Base-by-base conservation (phyloP, 2,113 vertebrate species). In the Balaeniceps rex region DNA sequence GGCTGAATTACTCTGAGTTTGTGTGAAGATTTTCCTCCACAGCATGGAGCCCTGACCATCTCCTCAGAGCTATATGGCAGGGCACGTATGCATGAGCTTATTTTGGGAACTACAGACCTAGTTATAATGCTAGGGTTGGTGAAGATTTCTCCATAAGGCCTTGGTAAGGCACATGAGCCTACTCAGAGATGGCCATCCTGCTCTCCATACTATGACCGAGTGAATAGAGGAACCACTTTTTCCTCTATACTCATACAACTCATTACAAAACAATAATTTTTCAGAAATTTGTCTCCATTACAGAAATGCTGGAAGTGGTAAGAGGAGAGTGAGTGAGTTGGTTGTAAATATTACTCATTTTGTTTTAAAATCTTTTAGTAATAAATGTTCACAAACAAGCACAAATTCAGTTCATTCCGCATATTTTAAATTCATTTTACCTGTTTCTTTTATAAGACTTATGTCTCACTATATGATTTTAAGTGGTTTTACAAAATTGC, bases 401-500 rank as follows among this genome's bases (percentile, higher is more conserved):
- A 68, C 33, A 88, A 93, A 85, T 71, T 58, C 72, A 83, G 18
- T 40, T 88, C 3, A 19, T 83, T 86, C 18, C 54, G 13, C 36
- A 17, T 52, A 40, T 83, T 88, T 89, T 29, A 84, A 90, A 54
- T 80, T 57, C 0, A 54, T 86, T 70, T 83, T 58, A 44, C 46
- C 25, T 72, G 18, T 54, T 75, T 65, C 29, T 47, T 87, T 91
- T 47, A 10, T 28, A 87, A 47, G 44, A 82, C 13, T 58, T 38
- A 95, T 40, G 36, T 69, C 44, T 91, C 36, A 55, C 52, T 83
- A 3, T 36, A 36, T 23, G 19, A 64, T 89, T 94, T 90, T 79
- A 90, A 82, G 36, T 74, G 11, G 8, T 69, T 94, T 90, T 60
- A 61, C 46, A 77, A 93, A 91, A 88, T 80, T 83, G 34, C 42